phyloP scores from a whole-genome alignment of 2,113 vertebrate genomes.

The Leucoraja erinaceus region DNA sequence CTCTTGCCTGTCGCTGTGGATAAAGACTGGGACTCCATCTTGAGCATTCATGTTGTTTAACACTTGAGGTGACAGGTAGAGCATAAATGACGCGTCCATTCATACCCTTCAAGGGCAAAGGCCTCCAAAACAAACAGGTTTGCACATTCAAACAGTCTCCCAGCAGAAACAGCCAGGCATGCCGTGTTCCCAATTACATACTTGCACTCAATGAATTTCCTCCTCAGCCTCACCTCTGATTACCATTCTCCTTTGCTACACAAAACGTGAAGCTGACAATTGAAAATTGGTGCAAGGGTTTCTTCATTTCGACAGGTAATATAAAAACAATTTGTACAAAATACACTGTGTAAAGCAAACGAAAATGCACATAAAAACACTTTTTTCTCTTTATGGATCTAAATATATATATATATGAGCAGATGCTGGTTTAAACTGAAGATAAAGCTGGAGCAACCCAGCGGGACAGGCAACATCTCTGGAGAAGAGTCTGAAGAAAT shows the following conservation, averaged over 20 bases:
- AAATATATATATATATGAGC: too few species aligned
- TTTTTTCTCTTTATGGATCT: too few species aligned
- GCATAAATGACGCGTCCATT: not conserved
- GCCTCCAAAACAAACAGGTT: not conserved
- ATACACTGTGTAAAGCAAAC: not conserved
- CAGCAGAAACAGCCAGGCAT: not conserved
- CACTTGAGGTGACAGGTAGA: not conserved
- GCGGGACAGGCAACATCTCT: too few species aligned
- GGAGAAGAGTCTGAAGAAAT: too few species aligned
- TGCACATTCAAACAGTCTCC: not conserved
- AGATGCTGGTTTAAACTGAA: too few species aligned
- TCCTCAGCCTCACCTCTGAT: not conserved
- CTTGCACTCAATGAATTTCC: not conserved
- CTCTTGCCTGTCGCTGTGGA: too few species aligned
- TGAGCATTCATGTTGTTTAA: not conserved
- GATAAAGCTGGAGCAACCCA: too few species aligned
- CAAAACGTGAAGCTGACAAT: not conserved
- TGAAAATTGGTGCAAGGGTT: not conserved
- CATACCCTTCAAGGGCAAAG: not conserved
- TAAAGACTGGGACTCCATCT: too few species aligned
- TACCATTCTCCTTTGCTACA: not conserved
- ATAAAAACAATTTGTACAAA: not conserved
- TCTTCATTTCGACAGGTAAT: not conserved
- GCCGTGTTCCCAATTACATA: not conserved
- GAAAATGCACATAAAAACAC: not conserved